Evolutionary conservation across 2,888 invertebrate species (phyloP).

Genomic region (Netelia fuscicornis): DNA sequence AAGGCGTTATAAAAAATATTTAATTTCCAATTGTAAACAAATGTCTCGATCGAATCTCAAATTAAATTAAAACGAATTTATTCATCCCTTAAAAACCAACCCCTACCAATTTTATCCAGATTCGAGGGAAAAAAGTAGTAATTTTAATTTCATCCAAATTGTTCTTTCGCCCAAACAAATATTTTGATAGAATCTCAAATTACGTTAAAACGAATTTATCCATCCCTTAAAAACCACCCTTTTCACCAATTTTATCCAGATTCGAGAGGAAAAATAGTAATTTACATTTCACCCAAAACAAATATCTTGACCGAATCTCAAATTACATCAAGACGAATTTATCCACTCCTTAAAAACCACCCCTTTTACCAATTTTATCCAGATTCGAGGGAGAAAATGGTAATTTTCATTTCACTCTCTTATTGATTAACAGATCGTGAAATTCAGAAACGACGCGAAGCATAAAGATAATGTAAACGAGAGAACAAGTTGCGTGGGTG

Average conservation of each 20-base stretch:
- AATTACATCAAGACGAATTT: no score
- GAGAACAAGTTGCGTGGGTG: conserved; percentile 27
- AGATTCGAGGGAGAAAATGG: background rate
- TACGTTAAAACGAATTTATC: no score
- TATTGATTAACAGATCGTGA: background rate
- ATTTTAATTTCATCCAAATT: no score
- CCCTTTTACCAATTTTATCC: background rate
- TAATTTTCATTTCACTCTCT: background rate
- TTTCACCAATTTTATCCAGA: background rate
- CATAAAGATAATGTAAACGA: conserved; percentile 24
- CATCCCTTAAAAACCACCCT: background rate
- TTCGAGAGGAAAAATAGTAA: background rate
- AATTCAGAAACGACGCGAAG: background rate
- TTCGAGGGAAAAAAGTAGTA: background rate
- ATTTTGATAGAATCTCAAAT: no score
- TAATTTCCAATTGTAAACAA: no score
- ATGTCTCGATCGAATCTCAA: no score
- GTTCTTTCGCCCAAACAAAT: no score
- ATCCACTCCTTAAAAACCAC: background rate
- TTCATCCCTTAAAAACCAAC: background rate
- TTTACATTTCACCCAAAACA: no score
- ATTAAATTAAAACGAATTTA: no score
- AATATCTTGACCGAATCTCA: no score
- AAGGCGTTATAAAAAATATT: no score
- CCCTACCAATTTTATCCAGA: background rate